phyloP scores from a whole-genome alignment of 2,113 vertebrate genomes.

The Pantherophis guttatus region DNA sequence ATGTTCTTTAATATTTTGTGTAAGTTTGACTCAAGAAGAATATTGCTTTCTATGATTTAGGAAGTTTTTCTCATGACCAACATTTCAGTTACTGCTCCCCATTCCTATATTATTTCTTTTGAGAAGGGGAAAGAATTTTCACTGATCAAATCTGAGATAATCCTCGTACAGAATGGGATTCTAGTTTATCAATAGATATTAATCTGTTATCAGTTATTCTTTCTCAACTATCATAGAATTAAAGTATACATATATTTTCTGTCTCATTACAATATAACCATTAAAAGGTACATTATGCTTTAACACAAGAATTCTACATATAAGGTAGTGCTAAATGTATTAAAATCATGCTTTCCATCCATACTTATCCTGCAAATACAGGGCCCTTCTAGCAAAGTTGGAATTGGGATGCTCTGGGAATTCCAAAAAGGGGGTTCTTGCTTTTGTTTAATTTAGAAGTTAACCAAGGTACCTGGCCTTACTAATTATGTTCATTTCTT shows the following conservation, averaged over 20 bases:
- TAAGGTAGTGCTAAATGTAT: conserved; percentile 15
- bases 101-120: neutral
- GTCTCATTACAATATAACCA: neutral
- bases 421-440: no score
- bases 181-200: neutral
- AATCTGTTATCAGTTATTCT: neutral
- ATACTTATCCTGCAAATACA: conserved; percentile 64
- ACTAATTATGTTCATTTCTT: no score
- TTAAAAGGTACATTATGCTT: neutral
- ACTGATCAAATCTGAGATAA: neutral
- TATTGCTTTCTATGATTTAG: no score
- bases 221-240: neutral
- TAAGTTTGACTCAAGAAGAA: no score
- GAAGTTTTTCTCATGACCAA: no score
- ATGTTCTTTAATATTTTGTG: no score
- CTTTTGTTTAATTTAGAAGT: no score
- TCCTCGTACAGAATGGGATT: neutral
- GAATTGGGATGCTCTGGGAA: no score
- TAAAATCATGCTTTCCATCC: conserved; percentile 51
- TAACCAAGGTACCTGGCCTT: no score
- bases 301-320: neutral
- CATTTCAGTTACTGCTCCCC: no score
- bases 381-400: no score
- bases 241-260: neutral
- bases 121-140: neutral